A percentile compares a stretch with the other conserved stretches of the same genome.
Evolutionary conservation across 1,140 invertebrate genomes (phyloP).

Genomic region (Megalopta genalis): DNA sequence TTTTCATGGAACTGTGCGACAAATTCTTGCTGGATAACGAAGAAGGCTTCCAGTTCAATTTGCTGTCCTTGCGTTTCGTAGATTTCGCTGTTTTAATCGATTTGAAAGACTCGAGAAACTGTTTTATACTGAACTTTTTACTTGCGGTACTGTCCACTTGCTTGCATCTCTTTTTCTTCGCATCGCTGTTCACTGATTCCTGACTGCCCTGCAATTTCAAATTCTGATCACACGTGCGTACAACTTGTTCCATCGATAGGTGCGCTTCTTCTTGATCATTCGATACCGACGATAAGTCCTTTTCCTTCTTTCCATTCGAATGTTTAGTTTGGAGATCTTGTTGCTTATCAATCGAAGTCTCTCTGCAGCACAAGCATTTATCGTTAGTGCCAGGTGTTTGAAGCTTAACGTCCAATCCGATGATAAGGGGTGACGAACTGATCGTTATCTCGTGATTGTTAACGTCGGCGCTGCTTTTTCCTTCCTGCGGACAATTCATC

Average conservation of each 20-base stretch:
- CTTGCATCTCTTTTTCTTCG: background rate
- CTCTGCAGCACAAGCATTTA: background rate
- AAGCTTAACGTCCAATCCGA: constrained; percentile 1
- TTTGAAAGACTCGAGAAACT: background rate
- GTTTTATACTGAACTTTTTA: background rate
- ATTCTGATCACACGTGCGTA: no score
- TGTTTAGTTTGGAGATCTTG: background rate
- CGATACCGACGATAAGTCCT: background rate
- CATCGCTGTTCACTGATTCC: background rate
- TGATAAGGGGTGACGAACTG: constrained; percentile 10
- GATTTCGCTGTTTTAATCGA: background rate
- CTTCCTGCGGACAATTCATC: constrained; percentile 22
- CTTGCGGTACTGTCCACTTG: background rate
- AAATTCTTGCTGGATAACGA: background rate
- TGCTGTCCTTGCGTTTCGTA: background rate
- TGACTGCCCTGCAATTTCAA: background rate
- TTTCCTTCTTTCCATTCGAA: background rate
- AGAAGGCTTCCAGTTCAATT: fast-evolving
- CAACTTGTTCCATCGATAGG: no score
- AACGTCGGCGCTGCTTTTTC: background rate
- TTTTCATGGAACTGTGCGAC: background rate
- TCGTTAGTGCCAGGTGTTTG: background rate
- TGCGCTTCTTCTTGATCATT: background rate
- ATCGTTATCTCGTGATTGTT: background rate
- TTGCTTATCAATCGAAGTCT: background rate